Conservation (phyloP, 2,888 invertebrate species). For the Germaria angustata region DNA sequence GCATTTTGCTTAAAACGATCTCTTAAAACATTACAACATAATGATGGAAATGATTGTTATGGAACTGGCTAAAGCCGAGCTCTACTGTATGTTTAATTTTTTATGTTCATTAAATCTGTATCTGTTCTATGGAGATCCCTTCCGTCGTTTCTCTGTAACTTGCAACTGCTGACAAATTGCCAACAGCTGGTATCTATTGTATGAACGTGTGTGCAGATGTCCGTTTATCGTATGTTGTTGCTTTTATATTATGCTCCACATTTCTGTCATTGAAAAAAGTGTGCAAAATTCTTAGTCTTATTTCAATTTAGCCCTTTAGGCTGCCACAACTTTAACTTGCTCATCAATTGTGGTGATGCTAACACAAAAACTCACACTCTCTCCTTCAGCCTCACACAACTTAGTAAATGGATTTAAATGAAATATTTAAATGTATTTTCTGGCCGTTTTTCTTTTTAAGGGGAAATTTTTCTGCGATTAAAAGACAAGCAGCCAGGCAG, state of each 20-base stretch:
- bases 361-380: background rate
- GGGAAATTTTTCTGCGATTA: constrained; percentile 11
- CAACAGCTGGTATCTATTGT: constrained; percentile 61
- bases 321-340: constrained; percentile 6
- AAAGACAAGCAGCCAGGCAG: background rate
- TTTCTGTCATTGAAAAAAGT: constrained; percentile 27
- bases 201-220: constrained; percentile 8
- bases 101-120: background rate
- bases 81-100: background rate
- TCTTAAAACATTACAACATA: too few species aligned
- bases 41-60: too few species aligned
- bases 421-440: constrained; percentile 1
- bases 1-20: background rate
- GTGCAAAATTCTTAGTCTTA: constrained; percentile 32
- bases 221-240: background rate
- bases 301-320: constrained; percentile 17
- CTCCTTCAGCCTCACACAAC: background rate
- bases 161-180: constrained; percentile 59
- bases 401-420: constrained; percentile 28
- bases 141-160: background rate
- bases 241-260: background rate
- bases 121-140: constrained; percentile 34
- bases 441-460: constrained; percentile 1
- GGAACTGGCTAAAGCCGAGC: background rate
- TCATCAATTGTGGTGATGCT: constrained; percentile 33